These are phyloP conservation scores for Gyrodactylus bullatarudis DNA, from an alignment of 1,140 invertebrate genomes.

Conservation along the genomic window DNA sequence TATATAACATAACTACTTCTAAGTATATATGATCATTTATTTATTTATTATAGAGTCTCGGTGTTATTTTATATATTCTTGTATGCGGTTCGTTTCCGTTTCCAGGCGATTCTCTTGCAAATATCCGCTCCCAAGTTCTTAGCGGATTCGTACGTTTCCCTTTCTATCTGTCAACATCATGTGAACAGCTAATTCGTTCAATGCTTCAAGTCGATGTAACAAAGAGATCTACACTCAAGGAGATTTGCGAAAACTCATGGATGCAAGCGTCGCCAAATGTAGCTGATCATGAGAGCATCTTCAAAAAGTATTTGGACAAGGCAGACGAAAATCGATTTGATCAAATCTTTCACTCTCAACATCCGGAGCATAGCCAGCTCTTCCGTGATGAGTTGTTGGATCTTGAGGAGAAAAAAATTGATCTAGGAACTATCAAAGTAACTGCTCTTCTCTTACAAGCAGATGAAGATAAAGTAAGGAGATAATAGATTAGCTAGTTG, in stretches of 20 bases:
- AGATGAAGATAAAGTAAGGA: not conserved
- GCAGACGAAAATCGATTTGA: not conserved
- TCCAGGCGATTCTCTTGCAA: slow-evolving; percentile 55
- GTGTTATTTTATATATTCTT: slow-evolving; percentile 72
- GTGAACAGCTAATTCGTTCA: slow-evolving; percentile 55
- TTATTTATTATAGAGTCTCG: slow-evolving; percentile 35
- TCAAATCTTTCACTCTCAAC: not conserved
- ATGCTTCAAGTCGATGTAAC: slow-evolving; percentile 62
- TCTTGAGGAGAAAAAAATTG: not conserved
- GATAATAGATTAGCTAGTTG: no score
- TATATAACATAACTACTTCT: no score
- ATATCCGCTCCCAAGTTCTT: slow-evolving; percentile 48
- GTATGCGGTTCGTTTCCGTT: slow-evolving; percentile 83
- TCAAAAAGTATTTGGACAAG: not conserved
- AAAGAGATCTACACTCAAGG: slow-evolving; percentile 40
- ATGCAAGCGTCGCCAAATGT: slow-evolving; percentile 21
- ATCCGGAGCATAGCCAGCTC: not conserved
- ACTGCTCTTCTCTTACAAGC: not conserved
- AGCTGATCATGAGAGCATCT: not conserved
- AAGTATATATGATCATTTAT: no score
- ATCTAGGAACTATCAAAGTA: not conserved
- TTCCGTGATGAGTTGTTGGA: not conserved
- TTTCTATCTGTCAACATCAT: slow-evolving; percentile 82
- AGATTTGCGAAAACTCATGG: slow-evolving; percentile 54
- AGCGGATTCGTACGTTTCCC: slow-evolving; percentile 69